These are phyloP conservation scores for Galerucella pusilla DNA, from an alignment of 2,888 invertebrate species.

Conservation along the genomic window DNA sequence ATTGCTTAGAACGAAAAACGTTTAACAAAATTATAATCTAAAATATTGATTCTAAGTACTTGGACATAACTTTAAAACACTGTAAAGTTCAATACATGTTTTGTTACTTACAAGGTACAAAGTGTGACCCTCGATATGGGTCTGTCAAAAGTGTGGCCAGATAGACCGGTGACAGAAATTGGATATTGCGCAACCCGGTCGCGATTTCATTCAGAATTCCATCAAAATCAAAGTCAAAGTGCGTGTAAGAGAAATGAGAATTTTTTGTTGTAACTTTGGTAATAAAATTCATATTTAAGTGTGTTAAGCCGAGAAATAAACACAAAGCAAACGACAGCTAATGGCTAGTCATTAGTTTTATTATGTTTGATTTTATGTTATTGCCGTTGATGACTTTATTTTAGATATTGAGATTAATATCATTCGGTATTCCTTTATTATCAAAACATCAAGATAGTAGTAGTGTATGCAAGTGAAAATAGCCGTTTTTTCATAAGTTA, in stretches of 20 bases:
- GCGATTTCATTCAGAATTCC: background rate
- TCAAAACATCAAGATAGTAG: conserved; percentile 49
- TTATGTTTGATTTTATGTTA: conserved; percentile 15
- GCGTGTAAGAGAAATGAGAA: conserved; percentile 17
- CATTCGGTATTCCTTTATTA: conserved; percentile 34
- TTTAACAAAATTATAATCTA: too few species aligned
- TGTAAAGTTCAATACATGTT: too few species aligned
- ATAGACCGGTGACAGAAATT: too few species aligned
- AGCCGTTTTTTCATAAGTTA: too few species aligned
- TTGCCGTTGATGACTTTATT: conserved; percentile 4
- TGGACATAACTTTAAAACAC: too few species aligned
- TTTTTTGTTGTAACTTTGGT: conserved; percentile 23
- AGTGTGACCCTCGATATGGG: too few species aligned
- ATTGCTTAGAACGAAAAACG: too few species aligned
- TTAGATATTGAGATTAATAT: conserved; percentile 11
- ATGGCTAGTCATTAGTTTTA: conserved; percentile 18
- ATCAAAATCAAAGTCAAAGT: conserved; percentile 16
- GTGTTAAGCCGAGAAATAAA: conserved; percentile 25
- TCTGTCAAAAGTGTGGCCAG: too few species aligned
- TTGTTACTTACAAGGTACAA: too few species aligned
- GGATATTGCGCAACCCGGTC: background rate
- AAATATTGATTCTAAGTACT: too few species aligned
- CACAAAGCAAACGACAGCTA: conserved; percentile 9
- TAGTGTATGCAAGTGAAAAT: conserved; percentile 18
- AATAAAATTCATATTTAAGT: conserved; percentile 29